Conservation (phyloP, 2,797 vertebrate species). For the Mus minutoides region DNA sequence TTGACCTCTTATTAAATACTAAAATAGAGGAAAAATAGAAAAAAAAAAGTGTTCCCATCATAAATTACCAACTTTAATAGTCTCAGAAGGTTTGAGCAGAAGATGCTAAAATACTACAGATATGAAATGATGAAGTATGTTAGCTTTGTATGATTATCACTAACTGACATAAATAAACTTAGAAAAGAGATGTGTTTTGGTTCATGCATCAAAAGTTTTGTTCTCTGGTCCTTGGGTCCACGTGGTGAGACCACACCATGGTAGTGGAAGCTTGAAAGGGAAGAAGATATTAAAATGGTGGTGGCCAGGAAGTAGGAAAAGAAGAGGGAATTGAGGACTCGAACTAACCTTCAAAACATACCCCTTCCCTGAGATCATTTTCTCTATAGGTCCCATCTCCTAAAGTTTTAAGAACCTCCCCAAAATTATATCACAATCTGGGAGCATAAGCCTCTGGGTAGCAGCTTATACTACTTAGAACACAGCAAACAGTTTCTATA, state of each 20-base stretch:
- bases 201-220: background rate
- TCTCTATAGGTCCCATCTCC: background rate
- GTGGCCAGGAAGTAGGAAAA: background rate
- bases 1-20: constrained; percentile 49
- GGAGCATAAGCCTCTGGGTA: background rate
- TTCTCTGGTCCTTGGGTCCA: background rate
- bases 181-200: background rate
- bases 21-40: background rate
- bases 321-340: background rate
- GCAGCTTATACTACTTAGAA: background rate
- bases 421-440: background rate
- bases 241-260: background rate
- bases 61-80: background rate
- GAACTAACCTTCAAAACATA: background rate
- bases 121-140: background rate
- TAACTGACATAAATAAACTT: background rate
- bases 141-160: background rate
- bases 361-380: background rate
- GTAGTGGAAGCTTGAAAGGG: background rate
- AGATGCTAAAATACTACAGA: background rate
- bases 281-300: background rate
- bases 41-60: background rate
- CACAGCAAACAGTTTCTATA: background rate
- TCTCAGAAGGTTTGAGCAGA: background rate
- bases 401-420: background rate